Percentiles rank a stretch among this genome's conserved stretches.
Evolutionary conservation across 2,888 invertebrate species (phyloP).

Genomic region (Clusia tigrina): DNA sequence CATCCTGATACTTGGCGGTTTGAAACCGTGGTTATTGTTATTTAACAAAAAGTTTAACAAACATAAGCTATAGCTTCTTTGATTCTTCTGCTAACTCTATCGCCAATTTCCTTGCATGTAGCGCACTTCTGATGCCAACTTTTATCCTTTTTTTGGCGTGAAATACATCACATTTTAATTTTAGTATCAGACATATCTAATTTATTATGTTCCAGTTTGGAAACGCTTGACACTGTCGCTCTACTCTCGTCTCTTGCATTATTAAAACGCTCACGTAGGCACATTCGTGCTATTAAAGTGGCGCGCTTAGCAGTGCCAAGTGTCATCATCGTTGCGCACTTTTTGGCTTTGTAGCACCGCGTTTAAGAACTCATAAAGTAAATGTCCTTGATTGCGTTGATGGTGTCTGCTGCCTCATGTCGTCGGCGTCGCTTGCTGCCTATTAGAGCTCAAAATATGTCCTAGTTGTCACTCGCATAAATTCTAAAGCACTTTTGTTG

Average conservation of each 20-base stretch:
- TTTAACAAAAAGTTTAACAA: no score
- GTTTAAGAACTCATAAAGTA: constrained; percentile 58
- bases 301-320: constrained; percentile 35
- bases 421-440: constrained; percentile 25
- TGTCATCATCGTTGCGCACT: constrained; percentile 48
- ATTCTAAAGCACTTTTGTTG: not conserved
- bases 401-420: no score
- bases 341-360: constrained; percentile 40
- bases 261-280: constrained; percentile 50
- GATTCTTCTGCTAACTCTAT: no score
- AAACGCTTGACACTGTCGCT: not conserved
- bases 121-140: no score
- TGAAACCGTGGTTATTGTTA: no score
- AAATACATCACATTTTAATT: not conserved
- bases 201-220: not conserved
- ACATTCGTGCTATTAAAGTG: constrained; percentile 48
- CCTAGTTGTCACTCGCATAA: constrained; percentile 2
- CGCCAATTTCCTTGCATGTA: no score
- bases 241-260: no score
- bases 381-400: constrained; percentile 43
- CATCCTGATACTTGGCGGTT: no score
- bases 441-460: not conserved
- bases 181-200: not conserved
- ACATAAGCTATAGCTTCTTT: no score
- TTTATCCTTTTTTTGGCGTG: not conserved